Evolutionary conservation across 2,113 vertebrate species (phyloP).

Genomic region (Pseudolaguvia tuberculata): DNA sequence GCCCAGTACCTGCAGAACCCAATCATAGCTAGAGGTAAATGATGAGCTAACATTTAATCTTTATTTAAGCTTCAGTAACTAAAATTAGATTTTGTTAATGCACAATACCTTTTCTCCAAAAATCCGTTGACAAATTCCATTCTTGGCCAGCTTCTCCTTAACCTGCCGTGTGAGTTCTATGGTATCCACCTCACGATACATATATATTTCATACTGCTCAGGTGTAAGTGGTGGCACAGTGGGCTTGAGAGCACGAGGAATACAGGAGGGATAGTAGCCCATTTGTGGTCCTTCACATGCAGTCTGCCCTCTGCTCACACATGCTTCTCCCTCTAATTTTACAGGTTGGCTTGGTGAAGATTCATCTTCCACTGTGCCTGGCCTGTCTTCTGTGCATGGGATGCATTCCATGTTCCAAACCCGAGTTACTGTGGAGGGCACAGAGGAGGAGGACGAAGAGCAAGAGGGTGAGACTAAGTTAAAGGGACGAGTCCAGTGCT

Average conservation of each 20-base stretch:
- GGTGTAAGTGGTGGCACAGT: constrained; percentile 91
- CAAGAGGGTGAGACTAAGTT: constrained; percentile 85
- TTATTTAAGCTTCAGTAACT: neutral
- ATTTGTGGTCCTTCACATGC: constrained; percentile 61
- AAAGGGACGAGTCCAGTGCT: constrained; percentile 89
- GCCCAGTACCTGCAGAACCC: constrained; percentile 78
- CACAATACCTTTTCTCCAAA: constrained; percentile 92
- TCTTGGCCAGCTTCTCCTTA: constrained; percentile 98
- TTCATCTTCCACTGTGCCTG: constrained; percentile 76
- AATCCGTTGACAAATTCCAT: constrained; percentile 97
- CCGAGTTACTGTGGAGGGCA: constrained; percentile 77
- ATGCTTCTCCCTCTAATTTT: constrained; percentile 77
- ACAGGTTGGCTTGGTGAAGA: constrained; percentile 54
- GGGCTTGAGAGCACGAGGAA: constrained; percentile 88
- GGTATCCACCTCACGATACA: constrained; percentile 98
- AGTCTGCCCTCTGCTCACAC: constrained; percentile 54
- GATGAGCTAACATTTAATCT: neutral
- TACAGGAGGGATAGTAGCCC: constrained; percentile 84
- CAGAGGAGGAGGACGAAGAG: constrained; percentile 81
- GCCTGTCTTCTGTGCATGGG: constrained; percentile 75
- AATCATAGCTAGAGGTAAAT: neutral
- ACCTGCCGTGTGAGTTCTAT: constrained; percentile 93
- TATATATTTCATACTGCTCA: constrained; percentile 97
- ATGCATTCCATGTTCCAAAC: constrained; percentile 68
- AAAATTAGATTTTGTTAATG: neutral